phyloP scores from a whole-genome alignment of 1,140 invertebrate genomes.

The Hestina assimilis region DNA sequence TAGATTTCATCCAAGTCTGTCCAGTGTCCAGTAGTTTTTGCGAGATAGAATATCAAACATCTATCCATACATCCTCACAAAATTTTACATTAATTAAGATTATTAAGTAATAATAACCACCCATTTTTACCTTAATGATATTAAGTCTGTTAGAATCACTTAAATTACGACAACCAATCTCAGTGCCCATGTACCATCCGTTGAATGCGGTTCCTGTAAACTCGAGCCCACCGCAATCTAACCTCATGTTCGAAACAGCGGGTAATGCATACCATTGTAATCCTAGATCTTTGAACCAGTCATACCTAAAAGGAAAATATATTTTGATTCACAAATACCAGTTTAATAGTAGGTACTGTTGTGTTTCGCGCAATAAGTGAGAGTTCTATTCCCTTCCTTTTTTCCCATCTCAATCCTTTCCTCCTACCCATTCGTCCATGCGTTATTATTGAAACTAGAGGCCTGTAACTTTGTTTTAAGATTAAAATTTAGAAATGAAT shows the following conservation, averaged over 20 bases:
- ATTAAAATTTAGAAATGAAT: too few species aligned
- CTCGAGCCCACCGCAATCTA: constrained; percentile 96
- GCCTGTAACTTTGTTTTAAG: too few species aligned
- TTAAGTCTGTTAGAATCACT: constrained; percentile 92
- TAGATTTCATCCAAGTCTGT: background rate
- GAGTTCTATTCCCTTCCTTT: too few species aligned
- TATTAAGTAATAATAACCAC: background rate
- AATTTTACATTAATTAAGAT: background rate
- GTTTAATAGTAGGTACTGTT: too few species aligned
- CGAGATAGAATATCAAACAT: too few species aligned
- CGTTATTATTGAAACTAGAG: too few species aligned
- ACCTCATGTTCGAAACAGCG: constrained; percentile 90
- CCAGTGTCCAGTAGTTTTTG: background rate
- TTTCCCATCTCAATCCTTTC: too few species aligned
- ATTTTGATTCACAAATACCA: too few species aligned
- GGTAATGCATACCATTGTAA: constrained; percentile 95
- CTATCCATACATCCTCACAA: background rate
- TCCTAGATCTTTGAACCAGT: constrained; percentile 93
- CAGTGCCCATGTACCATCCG: constrained; percentile 98
- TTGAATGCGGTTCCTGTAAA: constrained; percentile 96
- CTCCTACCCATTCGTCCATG: too few species aligned
- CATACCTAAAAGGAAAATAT: constrained; percentile 80
- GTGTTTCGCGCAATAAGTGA: too few species aligned
- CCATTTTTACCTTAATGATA: constrained; percentile 85
- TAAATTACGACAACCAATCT: constrained; percentile 95